Base-by-base conservation (phyloP, 2,888 invertebrate genomes). In the Theretra japonica region DNA sequence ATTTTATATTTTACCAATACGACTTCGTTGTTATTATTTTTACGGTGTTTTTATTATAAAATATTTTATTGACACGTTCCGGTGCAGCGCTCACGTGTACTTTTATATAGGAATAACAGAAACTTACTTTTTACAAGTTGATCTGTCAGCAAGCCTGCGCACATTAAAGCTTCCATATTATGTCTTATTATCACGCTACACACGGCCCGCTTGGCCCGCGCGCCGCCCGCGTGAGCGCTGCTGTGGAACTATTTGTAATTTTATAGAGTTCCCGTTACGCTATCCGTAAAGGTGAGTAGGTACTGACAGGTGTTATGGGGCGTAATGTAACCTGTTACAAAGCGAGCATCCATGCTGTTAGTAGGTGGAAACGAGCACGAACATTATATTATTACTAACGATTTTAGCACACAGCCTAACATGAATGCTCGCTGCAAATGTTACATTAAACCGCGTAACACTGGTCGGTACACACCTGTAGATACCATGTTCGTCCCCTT, bases 21-120 rank as follows among this genome's bases (percentile, higher is more conserved):
- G 74, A 70, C 74, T 74, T 59, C 68, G 62, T 77, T 77, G 77
- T 77, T 77, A 73, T 74, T 74, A 73, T 74, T 73, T 75, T 73
- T 70, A 74, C 68, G 71, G 62, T 58, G 71, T 72, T 70, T 70
- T 68, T 69, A 60, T 70, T 58, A 58, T 70, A 69, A 56, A 69
- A 65, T 65, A 65, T 65, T 65, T 65, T 65, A 65, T 65, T 48
- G 48, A 65, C 41, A 48, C 65, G 65, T 41, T 65, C 65, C 65
- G 65, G 23, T 17, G 65, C 65, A 65, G 65, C 65, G 65, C 25
- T 65, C 17, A 23, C 65, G 65, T 65, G 23, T 65, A 3, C 7
- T 21, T 21, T 41, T 65, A 41, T 48, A 65, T 65, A 15, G 48
- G 48, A 65, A 65, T 48, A 65, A 23, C 15, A 65, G n/a, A 33